Base-by-base conservation (phyloP, 1,140 invertebrate species). In the Hesperophylax magnus region DNA sequence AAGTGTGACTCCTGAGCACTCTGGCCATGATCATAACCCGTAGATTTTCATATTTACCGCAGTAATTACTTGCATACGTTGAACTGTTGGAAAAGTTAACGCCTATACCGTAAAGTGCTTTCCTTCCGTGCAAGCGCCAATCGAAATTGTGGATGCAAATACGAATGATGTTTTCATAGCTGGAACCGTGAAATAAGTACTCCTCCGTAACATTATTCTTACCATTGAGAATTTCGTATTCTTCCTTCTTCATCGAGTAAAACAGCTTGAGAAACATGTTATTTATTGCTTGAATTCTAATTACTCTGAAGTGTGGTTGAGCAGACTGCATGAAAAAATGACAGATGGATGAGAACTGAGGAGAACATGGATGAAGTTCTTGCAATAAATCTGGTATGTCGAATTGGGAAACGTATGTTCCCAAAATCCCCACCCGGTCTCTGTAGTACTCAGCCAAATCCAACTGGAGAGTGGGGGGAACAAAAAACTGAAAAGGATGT, bases 131-230 rank as follows among this genome's bases (percentile, higher is more conserved):
- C 3, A 79, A 54, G 22, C 86, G 80, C 86, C 86, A 87, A 78
- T 87, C 65, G 56, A 87, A 86, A 82, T 87, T 87, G 58, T 86
- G 75, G 9, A 27, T 53, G 56, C 82, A 84, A 71, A 87, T 87
- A 47, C 56, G 80, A 4, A 78, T 1, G 5, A 85, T 76, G 79
- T 85, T 83, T 11, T 61, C 24, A n/a, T 54, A 15, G 63, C 82
- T 83, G 1, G 86, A 86, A 24, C 85, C 86, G 79, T 87, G 86
- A 69, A 86, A 86, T 24, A 86, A 54, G 15, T 79, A 24, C 11
- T 81, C n/a, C 67, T 85, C 79, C 22, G 74, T 54, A 3, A 84
- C 77, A 69, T 76, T 63, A 31, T 52, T 9, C 52, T 77, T 61
- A 7, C 78, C 72, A 47, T 82, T 72, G 1, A 58, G 11, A 5